phyloP scores from a whole-genome alignment of 92 coral and sea anemone species.

The Porites divaricata region DNA sequence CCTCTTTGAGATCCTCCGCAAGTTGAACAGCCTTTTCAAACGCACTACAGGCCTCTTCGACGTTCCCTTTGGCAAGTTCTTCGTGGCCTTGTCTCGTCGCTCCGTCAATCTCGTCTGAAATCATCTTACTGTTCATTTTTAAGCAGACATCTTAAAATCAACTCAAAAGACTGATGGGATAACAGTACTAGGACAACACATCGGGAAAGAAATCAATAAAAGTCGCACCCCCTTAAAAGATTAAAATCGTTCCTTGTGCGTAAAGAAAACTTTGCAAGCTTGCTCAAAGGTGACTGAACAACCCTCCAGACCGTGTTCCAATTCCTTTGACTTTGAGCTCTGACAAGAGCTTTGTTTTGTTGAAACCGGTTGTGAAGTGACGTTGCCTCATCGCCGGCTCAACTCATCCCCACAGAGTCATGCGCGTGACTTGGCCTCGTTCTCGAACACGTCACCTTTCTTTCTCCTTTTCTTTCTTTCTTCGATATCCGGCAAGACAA shows the following conservation, averaged over 20 bases:
- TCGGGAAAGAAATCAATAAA: neutral
- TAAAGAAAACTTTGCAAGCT: no score
- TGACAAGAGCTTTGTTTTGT: neutral
- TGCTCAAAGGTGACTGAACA: no score
- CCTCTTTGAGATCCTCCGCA: slow-evolving; percentile 77
- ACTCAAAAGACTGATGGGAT: neutral
- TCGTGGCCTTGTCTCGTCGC: slow-evolving; percentile 88
- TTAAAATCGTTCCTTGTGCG: neutral
- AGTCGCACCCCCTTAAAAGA: neutral
- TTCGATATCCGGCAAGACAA: slow-evolving; percentile 25
- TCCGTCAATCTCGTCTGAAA: slow-evolving; percentile 73
- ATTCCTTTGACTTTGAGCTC: no score
- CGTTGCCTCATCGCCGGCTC: slow-evolving; percentile 50
- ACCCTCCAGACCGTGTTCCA: no score
- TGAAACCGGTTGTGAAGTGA: slow-evolving; percentile 68
- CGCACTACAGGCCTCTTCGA: slow-evolving; percentile 74
- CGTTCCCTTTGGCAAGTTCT: slow-evolving; percentile 75
- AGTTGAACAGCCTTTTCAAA: slow-evolving; percentile 88
- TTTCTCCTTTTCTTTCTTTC: slow-evolving; percentile 51
- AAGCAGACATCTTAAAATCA: neutral
- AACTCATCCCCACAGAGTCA: slow-evolving; percentile 46
- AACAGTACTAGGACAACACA: neutral
- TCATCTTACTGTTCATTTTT: slow-evolving; percentile 20
- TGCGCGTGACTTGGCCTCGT: slow-evolving; percentile 72
- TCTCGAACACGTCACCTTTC: slow-evolving; percentile 88